Percentiles rank a stretch among this genome's conserved stretches.
phyloP scores from a whole-genome alignment of 2,888 invertebrate genomes.

The Tipula confusa region DNA sequence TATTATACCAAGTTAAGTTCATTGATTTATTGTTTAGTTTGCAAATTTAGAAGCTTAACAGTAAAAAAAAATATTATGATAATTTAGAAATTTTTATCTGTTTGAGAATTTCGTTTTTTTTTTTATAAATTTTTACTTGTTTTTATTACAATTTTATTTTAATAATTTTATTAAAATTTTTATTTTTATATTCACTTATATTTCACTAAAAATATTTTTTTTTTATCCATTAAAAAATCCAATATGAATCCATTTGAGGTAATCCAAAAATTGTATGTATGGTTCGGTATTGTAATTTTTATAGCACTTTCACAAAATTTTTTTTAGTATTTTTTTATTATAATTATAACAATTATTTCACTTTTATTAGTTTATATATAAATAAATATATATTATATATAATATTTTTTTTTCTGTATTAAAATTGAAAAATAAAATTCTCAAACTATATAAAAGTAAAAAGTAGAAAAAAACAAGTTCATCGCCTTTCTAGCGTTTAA shows the following conservation, averaged over 20 bases:
- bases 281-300: not conserved
- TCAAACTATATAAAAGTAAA: conserved; percentile 20
- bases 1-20: conserved; percentile 12
- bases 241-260: conserved; percentile 20
- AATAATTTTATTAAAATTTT: not conserved
- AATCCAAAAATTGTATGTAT: conserved; percentile 26
- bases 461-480: conserved; percentile 26
- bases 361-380: not conserved
- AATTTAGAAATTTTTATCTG: not conserved
- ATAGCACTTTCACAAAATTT: conserved; percentile 29
- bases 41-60: not conserved
- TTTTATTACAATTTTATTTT: not conserved
- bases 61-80: not conserved
- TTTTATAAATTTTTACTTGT: no score
- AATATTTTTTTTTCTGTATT: not conserved
- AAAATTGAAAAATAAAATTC: not conserved
- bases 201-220: conserved; percentile 8
- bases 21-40: conserved; percentile 9
- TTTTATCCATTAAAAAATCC: conserved; percentile 17
- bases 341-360: not conserved
- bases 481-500: conserved; percentile 31
- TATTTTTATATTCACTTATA: not conserved
- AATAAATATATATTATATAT: no score
- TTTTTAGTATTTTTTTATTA: not conserved
- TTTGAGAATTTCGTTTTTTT: conserved; percentile 25